Evolutionary conservation across 2,888 invertebrate genomes (phyloP).

Genomic region (Sarcophaga caerulescens): DNA sequence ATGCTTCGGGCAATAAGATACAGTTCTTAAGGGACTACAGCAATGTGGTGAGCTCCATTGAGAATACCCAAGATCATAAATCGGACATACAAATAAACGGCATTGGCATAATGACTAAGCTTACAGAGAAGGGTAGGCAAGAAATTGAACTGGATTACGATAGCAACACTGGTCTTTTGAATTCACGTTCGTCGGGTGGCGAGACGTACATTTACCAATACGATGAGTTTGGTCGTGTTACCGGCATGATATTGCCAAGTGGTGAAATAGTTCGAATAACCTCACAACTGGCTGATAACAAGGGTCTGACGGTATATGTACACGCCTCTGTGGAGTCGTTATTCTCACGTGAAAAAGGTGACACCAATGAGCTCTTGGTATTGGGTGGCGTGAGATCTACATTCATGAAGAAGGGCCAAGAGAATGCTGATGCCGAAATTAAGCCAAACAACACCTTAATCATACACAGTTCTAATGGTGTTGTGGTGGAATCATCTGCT

Average conservation of each 20-base stretch:
- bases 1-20: conserved; percentile 96
- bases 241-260: conserved; percentile 93
- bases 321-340: conserved; percentile 83
- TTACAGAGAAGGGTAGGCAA: conserved; percentile 93
- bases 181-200: conserved; percentile 91
- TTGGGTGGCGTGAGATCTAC: conserved; percentile 86
- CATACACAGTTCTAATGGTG: conserved; percentile 89
- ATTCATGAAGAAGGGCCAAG: conserved; percentile 86
- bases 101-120: conserved; percentile 93
- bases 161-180: conserved; percentile 92
- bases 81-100: conserved; percentile 95
- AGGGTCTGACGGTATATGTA: conserved; percentile 89
- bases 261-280: conserved; percentile 92
- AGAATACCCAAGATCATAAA: conserved; percentile 96
- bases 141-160: conserved; percentile 96
- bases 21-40: conserved; percentile 95
- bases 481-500: conserved; percentile 88
- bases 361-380: conserved; percentile 84
- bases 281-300: conserved; percentile 89
- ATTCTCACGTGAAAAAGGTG: conserved; percentile 83
- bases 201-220: conserved; percentile 96
- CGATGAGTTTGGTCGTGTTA: conserved; percentile 93
- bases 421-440: conserved; percentile 88
- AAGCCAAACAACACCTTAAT: conserved; percentile 90
- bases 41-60: conserved; percentile 95